Evolutionary conservation across 2,797 vertebrate genomes (phyloP).

Genomic region (Chelon labrosus): DNA sequence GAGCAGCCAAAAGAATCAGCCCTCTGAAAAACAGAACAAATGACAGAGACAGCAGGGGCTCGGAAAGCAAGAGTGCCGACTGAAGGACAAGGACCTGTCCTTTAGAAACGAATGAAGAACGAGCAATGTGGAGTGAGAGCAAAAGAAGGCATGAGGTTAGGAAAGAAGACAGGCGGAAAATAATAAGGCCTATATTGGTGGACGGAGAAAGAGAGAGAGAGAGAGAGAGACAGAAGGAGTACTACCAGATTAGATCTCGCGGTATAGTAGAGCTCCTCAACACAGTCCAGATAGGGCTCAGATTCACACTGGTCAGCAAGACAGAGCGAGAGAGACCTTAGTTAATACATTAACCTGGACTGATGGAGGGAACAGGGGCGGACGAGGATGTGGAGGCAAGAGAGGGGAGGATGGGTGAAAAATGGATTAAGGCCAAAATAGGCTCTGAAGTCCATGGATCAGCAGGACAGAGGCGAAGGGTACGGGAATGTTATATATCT

Average conservation of each 20-base stretch:
- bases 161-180: constrained; percentile 17
- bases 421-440: constrained; percentile 59
- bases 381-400: constrained; percentile 36
- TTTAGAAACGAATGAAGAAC: constrained; percentile 36
- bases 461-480: constrained; percentile 30
- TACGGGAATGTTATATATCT: constrained; percentile 41
- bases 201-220: constrained; percentile 52
- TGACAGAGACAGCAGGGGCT: constrained; percentile 72
- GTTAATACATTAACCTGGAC: constrained; percentile 89
- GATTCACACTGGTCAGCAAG: constrained; percentile 94
- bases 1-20: constrained; percentile 63
- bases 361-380: constrained; percentile 60
- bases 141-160: constrained; percentile 11
- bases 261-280: constrained; percentile 98
- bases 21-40: constrained; percentile 32
- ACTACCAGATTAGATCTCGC: constrained; percentile 99
- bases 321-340: constrained; percentile 87
- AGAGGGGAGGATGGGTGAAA: constrained; percentile 48
- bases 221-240: constrained; percentile 76
- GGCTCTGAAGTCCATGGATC: constrained; percentile 32
- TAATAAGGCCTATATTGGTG: constrained; percentile 24
- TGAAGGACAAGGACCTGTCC: constrained; percentile 55
- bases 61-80: constrained; percentile 49
- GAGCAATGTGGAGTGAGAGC: background rate
- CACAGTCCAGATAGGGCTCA: constrained; percentile 97